A percentile compares a stretch with the other conserved stretches of the same genome.
Evolutionary conservation across 2,797 vertebrate genomes (phyloP).

Genomic region (Coregonus ussuriensis): DNA sequence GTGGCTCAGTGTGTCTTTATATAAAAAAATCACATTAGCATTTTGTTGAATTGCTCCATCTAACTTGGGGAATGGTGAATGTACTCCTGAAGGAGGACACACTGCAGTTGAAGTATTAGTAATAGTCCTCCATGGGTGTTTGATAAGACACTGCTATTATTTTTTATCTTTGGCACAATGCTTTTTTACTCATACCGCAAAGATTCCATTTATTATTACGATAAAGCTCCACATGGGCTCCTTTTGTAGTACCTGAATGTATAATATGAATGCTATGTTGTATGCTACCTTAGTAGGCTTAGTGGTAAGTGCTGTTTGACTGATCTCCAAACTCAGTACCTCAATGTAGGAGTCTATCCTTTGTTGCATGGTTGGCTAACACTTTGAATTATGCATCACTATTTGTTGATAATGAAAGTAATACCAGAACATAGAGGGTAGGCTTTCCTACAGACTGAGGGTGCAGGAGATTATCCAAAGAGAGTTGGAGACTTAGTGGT

Average conservation of each 20-base stretch:
- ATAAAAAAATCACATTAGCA: conserved; percentile 57
- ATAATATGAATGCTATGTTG: not conserved
- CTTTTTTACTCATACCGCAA: conserved; percentile 50
- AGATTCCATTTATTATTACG: conserved; percentile 37
- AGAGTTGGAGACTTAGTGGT: conserved; percentile 68
- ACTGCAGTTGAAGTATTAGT: conserved; percentile 59
- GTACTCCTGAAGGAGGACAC: conserved; percentile 62
- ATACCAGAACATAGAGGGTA: not conserved
- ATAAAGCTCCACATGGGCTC: conserved; percentile 25
- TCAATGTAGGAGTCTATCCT: not conserved
- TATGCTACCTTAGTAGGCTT: not conserved
- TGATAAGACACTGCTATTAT: conserved; percentile 62
- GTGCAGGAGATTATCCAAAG: conserved; percentile 68
- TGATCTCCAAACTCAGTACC: not conserved
- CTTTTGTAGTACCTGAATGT: not conserved
- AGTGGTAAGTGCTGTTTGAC: not conserved
- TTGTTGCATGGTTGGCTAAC: conserved; percentile 33
- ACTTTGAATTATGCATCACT: conserved; percentile 63
- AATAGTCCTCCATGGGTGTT: conserved; percentile 64
- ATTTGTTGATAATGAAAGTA: conserved; percentile 46
- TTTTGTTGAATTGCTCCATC: conserved; percentile 69
- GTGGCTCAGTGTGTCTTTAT: conserved; percentile 38
- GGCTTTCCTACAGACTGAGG: conserved; percentile 48
- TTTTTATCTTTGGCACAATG: conserved; percentile 50
- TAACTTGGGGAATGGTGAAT: conserved; percentile 55